Evolutionary conservation across 1,140 invertebrate species (phyloP).

Genomic region (Psilanteris sp.): DNA sequence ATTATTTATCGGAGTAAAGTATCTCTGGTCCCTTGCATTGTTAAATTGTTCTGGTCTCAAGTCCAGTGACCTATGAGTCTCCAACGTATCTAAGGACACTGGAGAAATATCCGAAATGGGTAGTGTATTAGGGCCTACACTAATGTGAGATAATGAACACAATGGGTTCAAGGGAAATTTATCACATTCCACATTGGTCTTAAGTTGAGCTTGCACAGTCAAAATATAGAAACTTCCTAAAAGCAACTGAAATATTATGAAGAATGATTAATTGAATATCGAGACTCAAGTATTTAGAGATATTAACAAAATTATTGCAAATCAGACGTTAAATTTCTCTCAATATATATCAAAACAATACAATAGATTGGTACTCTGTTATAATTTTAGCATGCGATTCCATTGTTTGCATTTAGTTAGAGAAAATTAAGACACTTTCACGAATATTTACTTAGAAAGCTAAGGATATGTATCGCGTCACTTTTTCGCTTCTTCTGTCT

Average conservation of each 20-base stretch:
- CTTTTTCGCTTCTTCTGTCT: constrained; percentile 50
- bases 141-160: neutral
- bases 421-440: constrained; percentile 53
- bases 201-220: constrained; percentile 47
- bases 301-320: too few species aligned
- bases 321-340: too few species aligned
- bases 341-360: too few species aligned
- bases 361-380: too few species aligned
- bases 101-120: too few species aligned
- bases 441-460: constrained; percentile 58
- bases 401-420: constrained; percentile 30
- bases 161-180: constrained; percentile 33
- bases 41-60: neutral
- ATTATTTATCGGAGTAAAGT: neutral
- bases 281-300: too few species aligned
- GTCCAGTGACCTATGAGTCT: constrained; percentile 1
- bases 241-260: constrained; percentile 55
- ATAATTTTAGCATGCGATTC: too few species aligned
- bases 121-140: too few species aligned
- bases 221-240: constrained; percentile 50
- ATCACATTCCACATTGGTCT: constrained; percentile 32
- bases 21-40: neutral
- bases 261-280: too few species aligned
- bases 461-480: constrained; percentile 45
- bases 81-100: too few species aligned